phyloP scores from a whole-genome alignment of 2,888 invertebrate species.

The Nephrocerus scutellatus region DNA sequence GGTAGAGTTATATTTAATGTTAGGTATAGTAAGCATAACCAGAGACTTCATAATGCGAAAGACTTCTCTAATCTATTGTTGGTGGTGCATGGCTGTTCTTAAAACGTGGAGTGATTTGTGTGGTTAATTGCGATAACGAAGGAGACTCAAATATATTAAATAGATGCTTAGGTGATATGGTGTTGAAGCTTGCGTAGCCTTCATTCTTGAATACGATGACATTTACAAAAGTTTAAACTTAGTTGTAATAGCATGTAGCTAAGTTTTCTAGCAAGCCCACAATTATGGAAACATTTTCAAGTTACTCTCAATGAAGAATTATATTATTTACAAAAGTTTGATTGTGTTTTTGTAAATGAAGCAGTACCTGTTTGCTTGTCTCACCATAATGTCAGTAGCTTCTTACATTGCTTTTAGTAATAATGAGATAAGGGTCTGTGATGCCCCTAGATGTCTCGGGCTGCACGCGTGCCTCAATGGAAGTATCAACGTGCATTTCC shows the following conservation, averaged over 20 bases:
- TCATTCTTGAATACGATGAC: no score
- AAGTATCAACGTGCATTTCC: slow-evolving; percentile 53
- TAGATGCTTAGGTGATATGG: slow-evolving; percentile 23
- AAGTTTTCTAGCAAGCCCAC: no score
- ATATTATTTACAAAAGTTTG: no score
- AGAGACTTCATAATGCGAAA: no score
- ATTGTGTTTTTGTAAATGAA: slow-evolving; percentile 26
- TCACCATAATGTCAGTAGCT: slow-evolving; percentile 26
- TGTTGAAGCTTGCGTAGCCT: slow-evolving; percentile 22
- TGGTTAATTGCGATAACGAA: slow-evolving; percentile 70
- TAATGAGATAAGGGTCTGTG: slow-evolving; percentile 54
- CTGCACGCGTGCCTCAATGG: slow-evolving; percentile 31
- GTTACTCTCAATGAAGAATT: no score
- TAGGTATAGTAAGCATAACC: no score
- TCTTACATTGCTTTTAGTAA: slow-evolving; percentile 47
- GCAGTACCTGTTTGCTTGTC: slow-evolving; percentile 27
- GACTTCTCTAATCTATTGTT: slow-evolving; percentile 63
- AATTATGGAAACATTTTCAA: no score
- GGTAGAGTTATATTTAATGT: no score
- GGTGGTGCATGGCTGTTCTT: slow-evolving; percentile 67
- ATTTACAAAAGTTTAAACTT: no score
- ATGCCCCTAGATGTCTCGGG: slow-evolving; percentile 55
- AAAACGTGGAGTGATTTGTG: slow-evolving; percentile 67
- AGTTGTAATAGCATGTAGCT: no score
- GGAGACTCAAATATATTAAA: slow-evolving; percentile 50